A percentile compares a stretch with the other conserved stretches of the same genome.
These are phyloP conservation scores for Acrobasis consociella DNA, from an alignment of 2,888 invertebrate species.

Conservation along the genomic window DNA sequence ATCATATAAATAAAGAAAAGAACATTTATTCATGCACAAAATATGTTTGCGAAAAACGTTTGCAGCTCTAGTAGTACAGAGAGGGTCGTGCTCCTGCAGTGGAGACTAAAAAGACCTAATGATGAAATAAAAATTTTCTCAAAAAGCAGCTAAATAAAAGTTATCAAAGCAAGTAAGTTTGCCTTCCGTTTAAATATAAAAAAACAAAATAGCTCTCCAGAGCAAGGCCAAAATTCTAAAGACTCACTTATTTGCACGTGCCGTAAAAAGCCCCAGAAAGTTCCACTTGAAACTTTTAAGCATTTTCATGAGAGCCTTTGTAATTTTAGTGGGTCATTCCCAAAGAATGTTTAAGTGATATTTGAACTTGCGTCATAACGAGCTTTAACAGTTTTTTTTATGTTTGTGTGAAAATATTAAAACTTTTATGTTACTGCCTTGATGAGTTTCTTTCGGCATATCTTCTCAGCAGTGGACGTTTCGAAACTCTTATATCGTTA, in stretches of 20 bases:
- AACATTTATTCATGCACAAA: too few relatives aligned
- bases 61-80: too few relatives aligned
- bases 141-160: too few relatives aligned
- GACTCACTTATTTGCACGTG: slow-evolving; percentile 16
- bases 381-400: neutral
- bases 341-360: neutral
- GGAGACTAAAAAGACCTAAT: too few relatives aligned
- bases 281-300: slow-evolving; percentile 13
- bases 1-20: too few relatives aligned
- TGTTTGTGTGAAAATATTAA: neutral
- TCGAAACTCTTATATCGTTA: too few relatives aligned
- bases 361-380: neutral
- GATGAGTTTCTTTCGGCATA: too few relatives aligned
- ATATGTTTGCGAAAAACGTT: too few relatives aligned
- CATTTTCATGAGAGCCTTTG: slow-evolving; percentile 14
- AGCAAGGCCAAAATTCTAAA: neutral
- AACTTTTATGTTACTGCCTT: too few relatives aligned
- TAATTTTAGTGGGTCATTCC: slow-evolving; percentile 8
- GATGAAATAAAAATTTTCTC: too few relatives aligned
- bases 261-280: slow-evolving; percentile 8
- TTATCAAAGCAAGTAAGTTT: neutral
- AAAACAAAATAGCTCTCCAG: neutral
- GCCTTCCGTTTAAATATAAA: neutral
- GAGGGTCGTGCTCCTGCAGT: too few relatives aligned
- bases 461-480: too few relatives aligned